These are phyloP conservation scores for Nannospalax galili DNA, from an alignment of 2,113 vertebrate species.

Conservation along the genomic window DNA sequence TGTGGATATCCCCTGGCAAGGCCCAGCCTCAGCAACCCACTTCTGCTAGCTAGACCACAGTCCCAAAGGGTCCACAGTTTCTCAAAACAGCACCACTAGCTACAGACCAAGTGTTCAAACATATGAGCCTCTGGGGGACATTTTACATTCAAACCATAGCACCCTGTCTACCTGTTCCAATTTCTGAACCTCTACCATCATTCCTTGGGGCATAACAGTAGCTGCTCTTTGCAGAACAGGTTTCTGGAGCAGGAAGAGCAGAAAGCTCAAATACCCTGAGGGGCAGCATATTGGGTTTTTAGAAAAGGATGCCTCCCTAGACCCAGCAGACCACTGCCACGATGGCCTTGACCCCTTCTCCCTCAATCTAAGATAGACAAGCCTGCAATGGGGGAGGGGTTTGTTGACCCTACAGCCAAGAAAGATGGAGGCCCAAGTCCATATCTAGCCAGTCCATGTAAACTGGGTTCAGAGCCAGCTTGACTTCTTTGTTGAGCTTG, in stretches of 20 bases:
- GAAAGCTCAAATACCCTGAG: not conserved
- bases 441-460: not conserved
- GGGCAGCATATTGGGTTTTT: not conserved
- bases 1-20: not conserved
- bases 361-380: not conserved
- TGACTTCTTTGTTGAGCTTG: slow-evolving; percentile 34
- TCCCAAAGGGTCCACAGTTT: not conserved
- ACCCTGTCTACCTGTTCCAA: not conserved
- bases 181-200: not conserved
- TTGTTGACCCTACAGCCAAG: not conserved
- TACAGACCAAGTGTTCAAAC: not conserved
- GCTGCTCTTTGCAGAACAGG: not conserved
- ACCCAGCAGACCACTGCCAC: not conserved
- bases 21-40: not conserved
- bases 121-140: not conserved
- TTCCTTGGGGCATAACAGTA: not conserved
- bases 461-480: slow-evolving; percentile 12
- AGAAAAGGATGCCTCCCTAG: not conserved
- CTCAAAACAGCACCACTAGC: not conserved
- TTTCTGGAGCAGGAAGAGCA: not conserved
- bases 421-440: not conserved
- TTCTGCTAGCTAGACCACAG: not conserved
- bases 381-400: not conserved
- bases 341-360: not conserved
- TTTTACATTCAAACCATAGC: not conserved